Percentiles rank a stretch among this genome's conserved stretches.
Conservation (phyloP, 2,113 vertebrate species). For the Baryphthengus martii region DNA sequence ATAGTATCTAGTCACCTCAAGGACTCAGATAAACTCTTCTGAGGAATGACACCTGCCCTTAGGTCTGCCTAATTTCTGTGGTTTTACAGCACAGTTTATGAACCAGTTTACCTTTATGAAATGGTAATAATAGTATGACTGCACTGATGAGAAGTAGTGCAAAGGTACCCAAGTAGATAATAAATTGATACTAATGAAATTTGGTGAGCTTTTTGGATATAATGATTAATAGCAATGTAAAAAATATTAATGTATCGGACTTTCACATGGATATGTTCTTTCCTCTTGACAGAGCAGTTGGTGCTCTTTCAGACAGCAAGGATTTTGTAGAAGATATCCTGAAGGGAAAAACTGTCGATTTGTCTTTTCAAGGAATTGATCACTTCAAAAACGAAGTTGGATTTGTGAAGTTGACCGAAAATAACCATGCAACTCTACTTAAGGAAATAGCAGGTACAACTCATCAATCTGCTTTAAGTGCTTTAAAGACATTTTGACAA, state of each 20-base stretch:
- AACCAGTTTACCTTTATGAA: not conserved
- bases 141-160: not conserved
- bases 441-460: slow-evolving; percentile 83
- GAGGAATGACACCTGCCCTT: not conserved
- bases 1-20: not conserved
- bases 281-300: slow-evolving; percentile 76
- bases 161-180: not conserved
- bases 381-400: slow-evolving; percentile 90
- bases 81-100: not conserved
- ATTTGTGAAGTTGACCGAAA: slow-evolving; percentile 83
- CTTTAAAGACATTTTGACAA: not conserved
- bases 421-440: slow-evolving; percentile 75
- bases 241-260: not conserved
- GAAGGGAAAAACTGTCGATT: slow-evolving; percentile 76
- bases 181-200: not conserved
- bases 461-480: not conserved
- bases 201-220: not conserved
- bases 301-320: slow-evolving; percentile 79
- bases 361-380: slow-evolving; percentile 86
- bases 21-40: not conserved
- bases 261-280: not conserved
- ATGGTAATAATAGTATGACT: not conserved
- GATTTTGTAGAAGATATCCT: slow-evolving; percentile 79
- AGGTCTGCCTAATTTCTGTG: not conserved
- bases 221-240: not conserved